Evolutionary conservation across 2,113 vertebrate genomes (phyloP).

Genomic region (Grus americana): DNA sequence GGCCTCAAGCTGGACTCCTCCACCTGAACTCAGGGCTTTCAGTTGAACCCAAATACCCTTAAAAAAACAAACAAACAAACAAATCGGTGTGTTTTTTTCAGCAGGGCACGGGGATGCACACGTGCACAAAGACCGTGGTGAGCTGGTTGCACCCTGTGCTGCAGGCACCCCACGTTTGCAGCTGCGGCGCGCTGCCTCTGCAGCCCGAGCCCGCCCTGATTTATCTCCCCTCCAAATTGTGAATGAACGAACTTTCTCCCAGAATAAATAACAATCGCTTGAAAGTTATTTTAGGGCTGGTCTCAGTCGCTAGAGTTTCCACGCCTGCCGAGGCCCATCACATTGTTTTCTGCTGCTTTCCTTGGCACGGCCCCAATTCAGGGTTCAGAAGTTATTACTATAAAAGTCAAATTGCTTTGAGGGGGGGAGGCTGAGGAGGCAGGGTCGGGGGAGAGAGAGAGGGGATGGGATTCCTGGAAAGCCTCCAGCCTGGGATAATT

Average conservation of each 20-base stretch:
- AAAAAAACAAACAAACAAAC: neutral
- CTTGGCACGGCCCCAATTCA: conserved; percentile 56
- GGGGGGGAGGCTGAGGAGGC: neutral
- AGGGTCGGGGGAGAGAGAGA: neutral
- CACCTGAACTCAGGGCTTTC: neutral
- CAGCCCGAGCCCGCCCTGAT: neutral
- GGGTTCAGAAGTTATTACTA: conserved; percentile 72
- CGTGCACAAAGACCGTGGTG: fast-evolving
- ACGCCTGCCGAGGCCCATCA: conserved; percentile 53
- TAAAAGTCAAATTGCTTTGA: conserved; percentile 68
- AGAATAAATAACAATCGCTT: conserved; percentile 62
- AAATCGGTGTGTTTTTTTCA: neutral
- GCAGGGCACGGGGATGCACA: neutral
- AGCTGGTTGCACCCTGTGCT: neutral
- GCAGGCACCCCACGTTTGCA: neutral
- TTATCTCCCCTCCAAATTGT: conserved; percentile 45
- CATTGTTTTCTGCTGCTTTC: conserved; percentile 69
- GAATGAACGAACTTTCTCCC: conserved; percentile 66
- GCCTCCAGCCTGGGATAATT: conserved; percentile 40
- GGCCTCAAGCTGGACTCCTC: neutral
- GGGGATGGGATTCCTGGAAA: conserved; percentile 50
- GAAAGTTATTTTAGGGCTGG: conserved; percentile 65
- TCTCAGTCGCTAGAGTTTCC: conserved; percentile 52
- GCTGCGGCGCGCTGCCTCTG: neutral
- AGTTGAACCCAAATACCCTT: neutral